phyloP scores from a whole-genome alignment of 2,888 invertebrate species.

The Caenorhabditis drosophilae region DNA sequence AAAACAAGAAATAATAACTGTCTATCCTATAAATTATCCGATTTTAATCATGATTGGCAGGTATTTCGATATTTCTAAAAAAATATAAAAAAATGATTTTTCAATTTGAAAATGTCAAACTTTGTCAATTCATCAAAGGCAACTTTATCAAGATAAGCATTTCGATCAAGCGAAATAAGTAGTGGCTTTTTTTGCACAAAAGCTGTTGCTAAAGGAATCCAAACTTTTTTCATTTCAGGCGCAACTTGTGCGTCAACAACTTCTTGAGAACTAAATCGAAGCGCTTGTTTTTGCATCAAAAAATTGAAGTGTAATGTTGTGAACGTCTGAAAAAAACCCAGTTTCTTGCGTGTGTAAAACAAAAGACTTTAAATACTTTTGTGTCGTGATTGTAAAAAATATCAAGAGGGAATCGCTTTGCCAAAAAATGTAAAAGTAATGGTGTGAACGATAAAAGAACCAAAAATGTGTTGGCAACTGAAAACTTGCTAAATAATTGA shows the following conservation, averaged over 20 bases:
- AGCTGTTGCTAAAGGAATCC: conserved; percentile 65
- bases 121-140: conserved; percentile 55
- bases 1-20: background rate
- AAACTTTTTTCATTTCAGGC: conserved; percentile 61
- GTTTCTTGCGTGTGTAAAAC: background rate
- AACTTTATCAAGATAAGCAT: conserved; percentile 46
- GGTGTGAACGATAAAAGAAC: conserved; percentile 66
- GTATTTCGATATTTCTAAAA: conserved; percentile 54
- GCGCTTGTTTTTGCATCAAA: conserved; percentile 59
- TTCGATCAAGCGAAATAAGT: conserved; percentile 59
- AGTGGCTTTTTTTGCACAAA: conserved; percentile 61
- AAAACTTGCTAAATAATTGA: conserved; percentile 6
- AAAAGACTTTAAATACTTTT: conserved; percentile 41
- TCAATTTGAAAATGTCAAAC: no score
- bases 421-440: conserved; percentile 63
- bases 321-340: conserved; percentile 50
- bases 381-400: conserved; percentile 61
- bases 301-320: conserved; percentile 67
- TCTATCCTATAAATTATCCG: conserved; percentile 1
- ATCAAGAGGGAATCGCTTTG: conserved; percentile 64
- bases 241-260: conserved; percentile 55
- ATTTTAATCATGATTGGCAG: conserved; percentile 47
- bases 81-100: no score
- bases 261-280: conserved; percentile 57
- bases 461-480: conserved; percentile 60